These are phyloP conservation scores for Tragelaphus scriptus DNA, from an alignment of 2,113 vertebrate species.

Conservation along the genomic window DNA sequence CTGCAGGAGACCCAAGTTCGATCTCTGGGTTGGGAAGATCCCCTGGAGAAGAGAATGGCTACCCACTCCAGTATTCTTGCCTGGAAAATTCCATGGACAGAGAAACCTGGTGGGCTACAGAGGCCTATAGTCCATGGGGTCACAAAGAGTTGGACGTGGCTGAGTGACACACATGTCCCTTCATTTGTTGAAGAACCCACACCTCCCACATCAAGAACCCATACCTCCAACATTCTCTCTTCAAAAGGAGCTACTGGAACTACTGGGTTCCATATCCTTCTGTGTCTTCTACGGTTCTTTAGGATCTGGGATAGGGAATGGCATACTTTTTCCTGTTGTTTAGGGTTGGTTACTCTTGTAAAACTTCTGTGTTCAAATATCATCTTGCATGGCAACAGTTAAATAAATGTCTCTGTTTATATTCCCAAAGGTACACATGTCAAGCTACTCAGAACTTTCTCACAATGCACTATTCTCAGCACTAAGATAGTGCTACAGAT, in stretches of 20 bases:
- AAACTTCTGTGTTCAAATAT: not conserved
- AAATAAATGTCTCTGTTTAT: not conserved
- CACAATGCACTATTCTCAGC: not conserved
- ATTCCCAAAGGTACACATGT: not conserved
- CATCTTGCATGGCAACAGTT: not conserved
- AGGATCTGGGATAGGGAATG: not conserved
- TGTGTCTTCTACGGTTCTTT: accelerated
- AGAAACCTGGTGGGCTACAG: not conserved
- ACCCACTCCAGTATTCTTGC: not conserved
- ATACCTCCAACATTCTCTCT: not conserved
- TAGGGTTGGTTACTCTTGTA: not conserved
- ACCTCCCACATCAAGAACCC: not conserved
- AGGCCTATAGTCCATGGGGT: not conserved
- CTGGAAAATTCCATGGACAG: not conserved
- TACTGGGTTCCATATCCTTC: not conserved
- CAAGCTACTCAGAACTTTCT: not conserved
- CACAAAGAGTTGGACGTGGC: not conserved
- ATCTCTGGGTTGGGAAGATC: not conserved
- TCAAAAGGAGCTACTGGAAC: not conserved
- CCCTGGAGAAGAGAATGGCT: not conserved
- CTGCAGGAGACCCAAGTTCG: not conserved
- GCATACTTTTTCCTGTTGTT: not conserved
- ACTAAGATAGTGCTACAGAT: too few species aligned
- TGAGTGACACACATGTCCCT: not conserved
- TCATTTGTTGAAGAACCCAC: not conserved